These are phyloP conservation scores for Nixonia krombeini DNA, from an alignment of 1,140 invertebrate genomes.

Conservation along the genomic window DNA sequence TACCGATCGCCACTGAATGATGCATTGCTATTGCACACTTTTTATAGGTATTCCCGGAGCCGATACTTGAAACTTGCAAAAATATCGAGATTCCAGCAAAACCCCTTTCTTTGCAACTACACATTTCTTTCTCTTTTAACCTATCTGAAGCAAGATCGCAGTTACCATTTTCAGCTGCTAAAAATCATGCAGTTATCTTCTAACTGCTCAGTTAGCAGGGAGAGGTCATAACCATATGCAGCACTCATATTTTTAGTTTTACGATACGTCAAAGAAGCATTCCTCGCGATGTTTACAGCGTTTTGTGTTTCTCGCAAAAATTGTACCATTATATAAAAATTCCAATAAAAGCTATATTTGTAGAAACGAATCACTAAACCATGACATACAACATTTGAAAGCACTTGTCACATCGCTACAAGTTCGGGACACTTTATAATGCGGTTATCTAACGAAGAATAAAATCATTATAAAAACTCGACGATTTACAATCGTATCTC, in stretches of 20 bases:
- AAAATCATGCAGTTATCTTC: conserved; percentile 1
- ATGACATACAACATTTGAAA: too few relatives aligned
- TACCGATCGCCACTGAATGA: conserved; percentile 41
- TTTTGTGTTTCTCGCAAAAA: too few relatives aligned
- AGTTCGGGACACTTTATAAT: too few relatives aligned
- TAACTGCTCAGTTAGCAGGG: conserved; percentile 4
- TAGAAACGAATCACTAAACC: conserved; percentile 3
- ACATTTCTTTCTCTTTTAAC: conserved; percentile 33
- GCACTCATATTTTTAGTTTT: conserved; percentile 6
- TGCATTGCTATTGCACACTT: conserved; percentile 36
- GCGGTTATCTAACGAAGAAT: conserved; percentile 2
- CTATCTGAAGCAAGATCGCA: conserved; percentile 15
- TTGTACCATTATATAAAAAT: too few relatives aligned
- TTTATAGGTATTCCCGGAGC: conserved; percentile 38
- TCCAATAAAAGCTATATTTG: conserved; percentile 17
- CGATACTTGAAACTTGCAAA: conserved; percentile 39
- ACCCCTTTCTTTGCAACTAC: conserved; percentile 16
- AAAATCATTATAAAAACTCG: not conserved
- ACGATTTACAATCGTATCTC: too few relatives aligned
- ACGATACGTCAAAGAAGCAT: conserved; percentile 23
- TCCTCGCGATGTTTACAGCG: too few relatives aligned
- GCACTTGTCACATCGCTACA: too few relatives aligned
- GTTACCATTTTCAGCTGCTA: conserved; percentile 3
- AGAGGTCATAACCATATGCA: conserved; percentile 26
- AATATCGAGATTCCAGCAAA: conserved; percentile 17